Evolutionary conservation across 2,113 vertebrate species (phyloP).

Genomic region (Poecile atricapillus): DNA sequence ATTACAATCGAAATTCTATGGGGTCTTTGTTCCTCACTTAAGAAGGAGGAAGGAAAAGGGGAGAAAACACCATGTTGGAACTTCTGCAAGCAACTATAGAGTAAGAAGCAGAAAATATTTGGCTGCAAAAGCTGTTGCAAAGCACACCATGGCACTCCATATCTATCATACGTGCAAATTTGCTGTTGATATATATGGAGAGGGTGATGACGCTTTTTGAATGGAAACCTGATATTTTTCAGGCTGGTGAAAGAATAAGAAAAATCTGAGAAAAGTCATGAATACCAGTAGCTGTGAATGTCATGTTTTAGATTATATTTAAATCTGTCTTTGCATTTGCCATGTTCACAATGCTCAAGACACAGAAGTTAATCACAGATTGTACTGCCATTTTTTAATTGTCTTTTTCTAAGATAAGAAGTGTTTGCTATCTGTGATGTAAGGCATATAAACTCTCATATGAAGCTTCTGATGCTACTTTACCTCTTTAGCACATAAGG

Average conservation of each 20-base stretch:
- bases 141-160: conserved; percentile 28
- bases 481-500: not conserved
- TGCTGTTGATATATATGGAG: conserved; percentile 32
- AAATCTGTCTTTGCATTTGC: not conserved
- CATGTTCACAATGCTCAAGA: not conserved
- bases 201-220: conserved; percentile 25
- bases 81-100: conserved; percentile 53
- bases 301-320: conserved; percentile 12
- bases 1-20: conserved; percentile 1
- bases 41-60: not conserved
- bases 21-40: conserved; percentile 41
- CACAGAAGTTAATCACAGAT: not conserved
- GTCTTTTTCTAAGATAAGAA: not conserved
- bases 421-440: not conserved
- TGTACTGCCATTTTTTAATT: not conserved
- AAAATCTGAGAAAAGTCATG: conserved; percentile 43
- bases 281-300: conserved; percentile 28
- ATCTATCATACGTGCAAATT: conserved; percentile 33
- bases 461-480: not conserved
- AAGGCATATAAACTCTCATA: not conserved
- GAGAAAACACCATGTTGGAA: conserved; percentile 50
- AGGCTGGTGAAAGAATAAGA: conserved; percentile 40
- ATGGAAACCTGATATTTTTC: conserved; percentile 23
- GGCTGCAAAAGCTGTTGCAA: conserved; percentile 60
- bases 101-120: conserved; percentile 62